Base-by-base conservation (phyloP, 2,888 invertebrate species). In the Ectemnius lituratus region DNA sequence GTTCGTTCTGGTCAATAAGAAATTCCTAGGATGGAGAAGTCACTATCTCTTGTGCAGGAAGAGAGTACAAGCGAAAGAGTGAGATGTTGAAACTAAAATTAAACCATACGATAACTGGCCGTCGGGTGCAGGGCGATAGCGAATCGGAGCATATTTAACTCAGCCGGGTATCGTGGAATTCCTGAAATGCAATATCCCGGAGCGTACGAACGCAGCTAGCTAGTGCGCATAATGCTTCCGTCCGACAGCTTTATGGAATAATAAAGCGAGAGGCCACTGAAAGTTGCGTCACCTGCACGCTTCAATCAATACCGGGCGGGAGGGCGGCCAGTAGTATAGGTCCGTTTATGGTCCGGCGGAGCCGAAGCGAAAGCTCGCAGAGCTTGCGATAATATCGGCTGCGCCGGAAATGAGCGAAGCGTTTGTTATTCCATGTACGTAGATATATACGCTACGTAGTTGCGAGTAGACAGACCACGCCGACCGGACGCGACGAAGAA, bases 1-100 rank as follows among this genome's bases (percentile, higher is more conserved):
- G 64, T 59, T 68, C 80, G 73, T 79, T 81, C 71, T 72, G 71
- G 62, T 75, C 73, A 66, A 59, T 61, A 64, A 74, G 60, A 67
- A 76, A 71, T 69, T 83, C 78, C 76, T 49, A 67, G 56, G 76
- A 37, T 11, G 37, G 37, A 76, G 70, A 67, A 71, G 58, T 58
- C 8, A 28, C 28, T 56, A 70, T 70, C 67, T 16, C 16, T 8
- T 8, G n/a, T 14, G 52, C 52, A 16, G n/a, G 52, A 57, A 4
- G 28, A 0, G 57, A 18, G 28, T 16, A 6, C 59, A 52, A 56
- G 18, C 13, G 49, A 14, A 27, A 61, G 56, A 57, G 57, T 47
- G n/a, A 6, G 11, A 18, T 20, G 59, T 63, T 67, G n/a, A 37
- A 70, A 75, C 49, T 67, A 18, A 46, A 75, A 75, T 52, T 56